Evolutionary conservation across 2,113 vertebrate genomes (phyloP), one percentile per base, ranked within the genome.

Genomic region (Hystrix brachyura): DNA sequence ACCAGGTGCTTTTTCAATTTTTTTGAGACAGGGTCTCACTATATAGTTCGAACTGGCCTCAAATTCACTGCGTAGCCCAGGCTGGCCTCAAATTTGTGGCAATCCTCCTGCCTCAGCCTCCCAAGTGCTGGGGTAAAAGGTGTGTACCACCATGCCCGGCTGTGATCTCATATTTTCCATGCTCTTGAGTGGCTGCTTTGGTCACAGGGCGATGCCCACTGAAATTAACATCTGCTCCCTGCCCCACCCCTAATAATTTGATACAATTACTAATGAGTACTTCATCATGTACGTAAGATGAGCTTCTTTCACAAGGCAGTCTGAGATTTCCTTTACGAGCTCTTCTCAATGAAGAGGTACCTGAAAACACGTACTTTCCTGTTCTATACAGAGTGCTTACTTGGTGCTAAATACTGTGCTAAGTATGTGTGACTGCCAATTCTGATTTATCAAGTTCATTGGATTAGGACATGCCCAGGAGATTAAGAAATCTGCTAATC

Each of bases 161-260:
- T 29, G 46, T 78, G 74, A 78, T 8, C 46, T 29, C 74, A 8
- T 9, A 5, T 78, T 46, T 71, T 32, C 8, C 4, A 2, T 25
- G 34, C 25, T 7, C 3, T 0, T 0, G 27, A 10, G 74, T 5
- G 43, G 18, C 87, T 34, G 9, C 48, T 74, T 25, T 3, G 53
- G 57, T 10, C 27, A 12, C 11, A 0, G 3, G 19, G 55, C 4
- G 1, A 5, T 3, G 7, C 5, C 6, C n/a, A 72, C 76, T 21
- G 60, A 59, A 18, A 64, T 32, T 27, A 32, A 18, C 10, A 17
- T 88, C 55, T 51, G 34, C 5, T 1, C 14, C 21, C 4, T 23
- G 1, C 7, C 5, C 57, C 12, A 19, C 48, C 13, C 9, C 38
- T 74, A 48, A 43, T 21, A 3, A 67, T 83, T 21, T n/a, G 51